phyloP scores from a whole-genome alignment of 2,797 vertebrate species.

The Sebastiscus tertius region DNA sequence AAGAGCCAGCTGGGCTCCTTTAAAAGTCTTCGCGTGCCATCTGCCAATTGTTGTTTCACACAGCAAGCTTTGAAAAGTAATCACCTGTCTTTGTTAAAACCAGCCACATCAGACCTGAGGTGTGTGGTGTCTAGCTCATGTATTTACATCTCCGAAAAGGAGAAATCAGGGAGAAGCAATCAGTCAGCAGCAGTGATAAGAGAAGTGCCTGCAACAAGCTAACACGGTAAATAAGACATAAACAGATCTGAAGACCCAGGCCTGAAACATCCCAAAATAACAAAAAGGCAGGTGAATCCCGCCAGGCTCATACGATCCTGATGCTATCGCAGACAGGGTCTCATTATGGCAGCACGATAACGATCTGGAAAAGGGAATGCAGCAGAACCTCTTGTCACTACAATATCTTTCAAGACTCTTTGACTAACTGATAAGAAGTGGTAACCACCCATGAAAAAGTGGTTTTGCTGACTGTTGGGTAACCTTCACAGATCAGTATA shows the following conservation, averaged over 20 bases:
- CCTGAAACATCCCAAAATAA: slow-evolving; percentile 50
- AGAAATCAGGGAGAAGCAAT: slow-evolving; percentile 69
- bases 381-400: slow-evolving; percentile 48
- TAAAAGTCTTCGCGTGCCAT: slow-evolving; percentile 75
- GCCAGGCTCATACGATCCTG: slow-evolving; percentile 54
- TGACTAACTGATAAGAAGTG: slow-evolving; percentile 60
- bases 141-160: slow-evolving; percentile 46
- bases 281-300: slow-evolving; percentile 57
- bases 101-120: slow-evolving; percentile 51
- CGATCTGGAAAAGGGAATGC: slow-evolving; percentile 43
- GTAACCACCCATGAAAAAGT: slow-evolving; percentile 58
- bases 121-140: slow-evolving; percentile 63
- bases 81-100: slow-evolving; percentile 65
- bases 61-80: slow-evolving; percentile 58
- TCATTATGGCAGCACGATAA: slow-evolving; percentile 47
- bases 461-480: slow-evolving; percentile 39
- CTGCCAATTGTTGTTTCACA: slow-evolving; percentile 69
- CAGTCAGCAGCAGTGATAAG: slow-evolving; percentile 70
- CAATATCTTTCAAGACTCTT: slow-evolving; percentile 48
- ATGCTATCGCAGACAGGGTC: slow-evolving; percentile 64
- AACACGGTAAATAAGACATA: slow-evolving; percentile 57
- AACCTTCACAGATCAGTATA: slow-evolving; percentile 21
- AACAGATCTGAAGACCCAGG: slow-evolving; percentile 33
- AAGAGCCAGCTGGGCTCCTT: slow-evolving; percentile 71
- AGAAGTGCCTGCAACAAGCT: slow-evolving; percentile 40